Percentiles rank a stretch among this genome's conserved stretches.
Conservation (phyloP, 2,888 invertebrate genomes). For the Andrena trimmerana region DNA sequence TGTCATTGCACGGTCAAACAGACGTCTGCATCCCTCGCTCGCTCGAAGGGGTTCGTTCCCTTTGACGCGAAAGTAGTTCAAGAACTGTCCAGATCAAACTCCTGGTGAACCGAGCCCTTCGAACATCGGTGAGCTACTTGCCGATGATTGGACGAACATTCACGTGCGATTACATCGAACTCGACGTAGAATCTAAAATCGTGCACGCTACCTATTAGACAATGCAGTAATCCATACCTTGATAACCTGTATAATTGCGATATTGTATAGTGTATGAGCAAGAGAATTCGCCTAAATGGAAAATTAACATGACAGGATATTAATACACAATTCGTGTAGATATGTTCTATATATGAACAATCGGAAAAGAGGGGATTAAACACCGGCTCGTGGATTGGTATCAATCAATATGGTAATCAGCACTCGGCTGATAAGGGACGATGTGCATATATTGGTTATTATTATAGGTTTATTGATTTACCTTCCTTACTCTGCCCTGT, state of each 20-base stretch:
- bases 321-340: background rate
- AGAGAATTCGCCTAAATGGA: background rate
- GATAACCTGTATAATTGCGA: too few relatives aligned
- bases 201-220: background rate
- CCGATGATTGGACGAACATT: background rate
- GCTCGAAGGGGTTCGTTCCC: slow-evolving; percentile 23
- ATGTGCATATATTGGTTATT: background rate
- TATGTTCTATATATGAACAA: background rate
- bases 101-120: slow-evolving; percentile 6
- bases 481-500: background rate
- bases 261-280: too few relatives aligned
- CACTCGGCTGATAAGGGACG: slow-evolving; percentile 5
- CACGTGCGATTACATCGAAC: background rate
- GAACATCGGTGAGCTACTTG: slow-evolving; percentile 1
- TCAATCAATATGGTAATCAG: background rate
- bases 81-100: slow-evolving; percentile 35
- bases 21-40: slow-evolving; percentile 34
- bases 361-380: slow-evolving; percentile 17
- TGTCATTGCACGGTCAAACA: slow-evolving; percentile 66
- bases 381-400: background rate
- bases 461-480: background rate
- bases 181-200: background rate
- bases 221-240: background rate
- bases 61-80: slow-evolving; percentile 52
- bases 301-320: background rate